These are phyloP conservation scores for Clarias batrachus DNA, from an alignment of 2,113 vertebrate genomes.

Conservation along the genomic window DNA sequence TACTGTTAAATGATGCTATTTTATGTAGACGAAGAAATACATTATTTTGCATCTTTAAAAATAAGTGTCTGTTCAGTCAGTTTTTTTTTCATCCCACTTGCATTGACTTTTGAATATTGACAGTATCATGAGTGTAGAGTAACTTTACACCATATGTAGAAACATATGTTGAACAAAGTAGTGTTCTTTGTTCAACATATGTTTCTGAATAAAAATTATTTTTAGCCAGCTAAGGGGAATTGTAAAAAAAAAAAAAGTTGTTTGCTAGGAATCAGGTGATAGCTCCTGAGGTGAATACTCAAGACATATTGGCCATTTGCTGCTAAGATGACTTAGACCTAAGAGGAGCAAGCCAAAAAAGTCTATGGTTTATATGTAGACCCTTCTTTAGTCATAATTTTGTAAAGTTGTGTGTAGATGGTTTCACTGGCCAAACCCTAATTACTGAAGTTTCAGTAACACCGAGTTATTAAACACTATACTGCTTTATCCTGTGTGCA, in stretches of 20 bases:
- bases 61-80: not conserved
- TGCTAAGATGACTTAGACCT: not conserved
- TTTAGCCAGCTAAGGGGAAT: too few relatives aligned
- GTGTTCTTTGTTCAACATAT: too few relatives aligned
- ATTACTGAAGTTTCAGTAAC: too few relatives aligned
- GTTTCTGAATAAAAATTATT: too few relatives aligned
- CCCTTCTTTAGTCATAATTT: not conserved
- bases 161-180: too few relatives aligned
- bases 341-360: not conserved
- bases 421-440: too few relatives aligned
- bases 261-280: not conserved
- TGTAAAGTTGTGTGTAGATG: not conserved
- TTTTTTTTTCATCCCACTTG: not conserved
- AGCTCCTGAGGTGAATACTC: not conserved
- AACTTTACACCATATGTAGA: too few relatives aligned
- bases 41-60: not conserved
- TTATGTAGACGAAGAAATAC: not conserved
- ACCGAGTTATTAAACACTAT: too few relatives aligned
- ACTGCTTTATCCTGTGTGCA: too few relatives aligned
- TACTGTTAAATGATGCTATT: not conserved
- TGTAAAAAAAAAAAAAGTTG: too few relatives aligned
- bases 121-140: not conserved
- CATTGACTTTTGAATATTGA: not conserved
- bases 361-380: not conserved
- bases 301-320: not conserved